Conservation (phyloP, 2,113 vertebrate species). For the Brachyhypopomus occidentalis region DNA sequence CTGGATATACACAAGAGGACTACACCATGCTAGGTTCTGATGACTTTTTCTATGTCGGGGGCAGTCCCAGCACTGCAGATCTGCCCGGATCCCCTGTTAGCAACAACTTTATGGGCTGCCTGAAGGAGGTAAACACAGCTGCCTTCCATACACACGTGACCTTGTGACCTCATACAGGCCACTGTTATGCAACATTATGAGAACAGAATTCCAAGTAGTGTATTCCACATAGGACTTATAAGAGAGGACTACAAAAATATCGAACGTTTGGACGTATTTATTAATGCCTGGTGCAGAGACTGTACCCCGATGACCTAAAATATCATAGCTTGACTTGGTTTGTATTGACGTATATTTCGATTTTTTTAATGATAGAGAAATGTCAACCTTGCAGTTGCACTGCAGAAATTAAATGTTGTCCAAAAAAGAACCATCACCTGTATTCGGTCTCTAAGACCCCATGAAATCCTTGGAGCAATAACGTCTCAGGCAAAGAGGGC, state of each 20-base stretch:
- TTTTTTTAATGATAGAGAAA: background rate
- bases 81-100: slow-evolving; percentile 98
- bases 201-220: background rate
- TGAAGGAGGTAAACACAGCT: slow-evolving; percentile 89
- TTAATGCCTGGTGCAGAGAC: background rate
- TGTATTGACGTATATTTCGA: background rate
- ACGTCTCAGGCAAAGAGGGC: background rate
- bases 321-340: background rate
- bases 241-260: too few species aligned
- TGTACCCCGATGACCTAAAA: background rate
- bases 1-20: slow-evolving; percentile 99
- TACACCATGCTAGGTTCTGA: slow-evolving; percentile 99
- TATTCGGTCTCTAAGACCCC: background rate
- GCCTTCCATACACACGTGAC: background rate
- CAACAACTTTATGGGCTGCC: slow-evolving; percentile 99
- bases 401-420: background rate
- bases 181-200: background rate
- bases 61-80: slow-evolving; percentile 98
- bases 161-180: background rate
- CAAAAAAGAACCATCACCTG: background rate
- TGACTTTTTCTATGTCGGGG: slow-evolving; percentile 99
- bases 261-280: too few species aligned
- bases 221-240: too few species aligned
- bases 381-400: background rate
- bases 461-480: background rate